phyloP scores from a whole-genome alignment of 2,113 vertebrate genomes.

The Suncus etruscus region DNA sequence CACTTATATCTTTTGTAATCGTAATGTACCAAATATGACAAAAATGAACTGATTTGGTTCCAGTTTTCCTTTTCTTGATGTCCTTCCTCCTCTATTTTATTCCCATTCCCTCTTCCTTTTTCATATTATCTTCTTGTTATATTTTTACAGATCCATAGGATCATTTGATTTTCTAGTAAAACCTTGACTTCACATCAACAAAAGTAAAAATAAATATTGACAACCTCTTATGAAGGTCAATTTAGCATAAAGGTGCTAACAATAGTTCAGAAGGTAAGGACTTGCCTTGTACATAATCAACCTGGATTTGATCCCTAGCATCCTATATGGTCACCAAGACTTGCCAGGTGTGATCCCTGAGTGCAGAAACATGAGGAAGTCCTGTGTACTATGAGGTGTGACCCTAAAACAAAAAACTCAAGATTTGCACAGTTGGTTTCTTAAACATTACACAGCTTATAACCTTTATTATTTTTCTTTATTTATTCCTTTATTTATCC shows the following conservation, averaged over 20 bases:
- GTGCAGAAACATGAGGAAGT: no score
- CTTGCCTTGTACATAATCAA: no score
- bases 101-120: background rate
- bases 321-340: no score
- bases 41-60: background rate
- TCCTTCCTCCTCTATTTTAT: background rate
- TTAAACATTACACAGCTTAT: no score
- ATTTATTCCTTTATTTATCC: no score
- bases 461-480: no score
- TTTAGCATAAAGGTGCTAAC: background rate
- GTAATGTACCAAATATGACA: background rate
- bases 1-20: background rate
- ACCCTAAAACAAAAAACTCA: no score
- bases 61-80: background rate
- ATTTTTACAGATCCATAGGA: background rate
- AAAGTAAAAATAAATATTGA: conserved; percentile 3
- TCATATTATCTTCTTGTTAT: background rate
- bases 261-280: background rate
- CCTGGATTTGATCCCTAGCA: no score
- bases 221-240: background rate
- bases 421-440: no score
- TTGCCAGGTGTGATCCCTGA: no score
- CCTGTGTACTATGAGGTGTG: no score
- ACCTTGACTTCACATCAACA: background rate
- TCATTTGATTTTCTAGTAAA: background rate